Conservation (phyloP, 2,113 vertebrate species). For the Spheniscus mendiculus region DNA sequence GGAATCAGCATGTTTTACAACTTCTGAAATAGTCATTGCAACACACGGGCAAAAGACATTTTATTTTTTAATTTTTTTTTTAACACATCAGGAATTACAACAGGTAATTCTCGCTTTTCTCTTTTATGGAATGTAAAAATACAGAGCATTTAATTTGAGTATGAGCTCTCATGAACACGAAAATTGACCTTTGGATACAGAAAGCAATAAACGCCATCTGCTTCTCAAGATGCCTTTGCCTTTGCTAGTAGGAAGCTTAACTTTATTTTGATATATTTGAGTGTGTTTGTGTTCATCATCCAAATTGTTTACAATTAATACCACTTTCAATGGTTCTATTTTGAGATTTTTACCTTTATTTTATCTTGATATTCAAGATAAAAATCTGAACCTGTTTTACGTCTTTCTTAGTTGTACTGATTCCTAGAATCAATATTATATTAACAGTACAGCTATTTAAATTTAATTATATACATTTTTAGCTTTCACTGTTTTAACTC, state of each 20-base stretch:
- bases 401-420: background rate
- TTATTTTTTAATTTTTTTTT: background rate
- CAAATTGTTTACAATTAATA: background rate
- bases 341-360: background rate
- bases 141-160: background rate
- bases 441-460: background rate
- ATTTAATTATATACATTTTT: background rate
- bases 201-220: background rate
- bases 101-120: background rate
- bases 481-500: background rate
- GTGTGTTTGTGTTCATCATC: background rate
- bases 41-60: background rate
- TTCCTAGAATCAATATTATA: background rate
- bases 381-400: background rate
- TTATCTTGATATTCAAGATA: background rate
- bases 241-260: background rate
- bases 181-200: background rate
- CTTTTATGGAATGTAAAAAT: background rate
- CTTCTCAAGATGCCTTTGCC: background rate
- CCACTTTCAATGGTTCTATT: background rate
- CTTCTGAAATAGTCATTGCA: background rate
- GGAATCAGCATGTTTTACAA: background rate
- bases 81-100: background rate
- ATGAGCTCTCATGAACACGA: background rate
- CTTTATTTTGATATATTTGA: background rate